These are phyloP conservation scores for Limnothrissa miodon DNA, from an alignment of 2,113 vertebrate genomes.

Conservation along the genomic window DNA sequence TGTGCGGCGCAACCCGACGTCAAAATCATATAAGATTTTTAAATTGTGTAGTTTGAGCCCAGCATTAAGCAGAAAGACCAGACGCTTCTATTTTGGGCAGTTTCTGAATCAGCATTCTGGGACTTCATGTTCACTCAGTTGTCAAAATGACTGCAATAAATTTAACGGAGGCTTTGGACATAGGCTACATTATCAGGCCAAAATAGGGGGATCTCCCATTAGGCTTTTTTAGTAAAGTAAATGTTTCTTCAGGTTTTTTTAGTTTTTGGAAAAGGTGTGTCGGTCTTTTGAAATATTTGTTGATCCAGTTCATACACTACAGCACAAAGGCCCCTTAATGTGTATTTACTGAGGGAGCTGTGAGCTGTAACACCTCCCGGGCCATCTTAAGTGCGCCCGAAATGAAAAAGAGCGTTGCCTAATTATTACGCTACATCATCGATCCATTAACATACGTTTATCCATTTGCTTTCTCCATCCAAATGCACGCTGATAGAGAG, in stretches of 20 bases:
- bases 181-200: too few species aligned
- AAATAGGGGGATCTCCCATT: too few species aligned
- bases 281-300: neutral
- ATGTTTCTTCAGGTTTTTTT: too few species aligned
- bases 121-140: too few species aligned
- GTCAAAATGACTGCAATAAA: too few species aligned
- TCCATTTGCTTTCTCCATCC: constrained; percentile 16
- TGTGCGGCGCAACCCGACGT: too few species aligned
- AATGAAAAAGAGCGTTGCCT: neutral
- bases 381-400: neutral
- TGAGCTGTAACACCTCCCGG: neutral
- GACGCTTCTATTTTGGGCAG: neutral
- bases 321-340: neutral
- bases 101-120: neutral
- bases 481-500: neutral
- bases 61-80: neutral
- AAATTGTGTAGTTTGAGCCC: too few species aligned
- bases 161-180: too few species aligned
- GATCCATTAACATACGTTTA: neutral
- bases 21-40: too few species aligned
- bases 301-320: neutral
- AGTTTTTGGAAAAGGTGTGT: too few species aligned
- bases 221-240: too few species aligned
- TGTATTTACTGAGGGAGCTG: neutral
- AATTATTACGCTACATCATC: constrained; percentile 10